Percentiles rank a stretch among this genome's conserved stretches.
phyloP scores from a whole-genome alignment of 2,113 vertebrate species.

The Chinchilla lanigera region DNA sequence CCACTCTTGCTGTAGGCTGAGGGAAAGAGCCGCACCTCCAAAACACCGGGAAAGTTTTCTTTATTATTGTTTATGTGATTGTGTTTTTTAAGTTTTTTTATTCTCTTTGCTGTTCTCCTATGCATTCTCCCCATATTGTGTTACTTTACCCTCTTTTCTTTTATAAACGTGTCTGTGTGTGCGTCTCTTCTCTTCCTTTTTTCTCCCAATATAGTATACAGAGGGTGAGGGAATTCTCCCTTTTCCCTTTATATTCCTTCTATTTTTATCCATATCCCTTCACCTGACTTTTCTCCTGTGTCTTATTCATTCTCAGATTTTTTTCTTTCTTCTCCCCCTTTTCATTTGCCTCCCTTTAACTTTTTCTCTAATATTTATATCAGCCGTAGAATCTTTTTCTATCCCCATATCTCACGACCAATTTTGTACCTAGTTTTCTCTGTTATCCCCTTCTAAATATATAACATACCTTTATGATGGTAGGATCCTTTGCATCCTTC shows the following conservation, averaged over 20 bases:
- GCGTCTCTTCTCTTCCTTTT: not conserved
- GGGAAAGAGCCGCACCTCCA: not conserved
- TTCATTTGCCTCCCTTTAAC: not conserved
- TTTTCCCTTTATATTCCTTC: too few relatives aligned
- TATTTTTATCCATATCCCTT: not conserved
- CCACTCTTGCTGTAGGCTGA: not conserved
- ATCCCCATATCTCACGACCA: not conserved
- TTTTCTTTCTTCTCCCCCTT: not conserved
- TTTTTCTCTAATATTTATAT: not conserved
- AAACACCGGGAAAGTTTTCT: not conserved
- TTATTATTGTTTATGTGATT: not conserved
- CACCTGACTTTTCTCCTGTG: not conserved
- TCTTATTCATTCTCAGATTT: not conserved
- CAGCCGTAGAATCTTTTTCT: not conserved
- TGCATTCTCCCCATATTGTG: not conserved
- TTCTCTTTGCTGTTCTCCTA: not conserved
- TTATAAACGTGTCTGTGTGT: not conserved
- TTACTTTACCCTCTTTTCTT: not conserved
- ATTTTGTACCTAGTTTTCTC: not conserved
- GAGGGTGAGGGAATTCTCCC: not conserved
- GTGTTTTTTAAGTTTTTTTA: not conserved
- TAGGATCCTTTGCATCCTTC: not conserved
- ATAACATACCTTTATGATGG: not conserved
- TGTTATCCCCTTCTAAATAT: not conserved
- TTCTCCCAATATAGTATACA: not conserved